phyloP scores from a whole-genome alignment of 2,888 invertebrate species.

The Chloroclystis v-ata region DNA sequence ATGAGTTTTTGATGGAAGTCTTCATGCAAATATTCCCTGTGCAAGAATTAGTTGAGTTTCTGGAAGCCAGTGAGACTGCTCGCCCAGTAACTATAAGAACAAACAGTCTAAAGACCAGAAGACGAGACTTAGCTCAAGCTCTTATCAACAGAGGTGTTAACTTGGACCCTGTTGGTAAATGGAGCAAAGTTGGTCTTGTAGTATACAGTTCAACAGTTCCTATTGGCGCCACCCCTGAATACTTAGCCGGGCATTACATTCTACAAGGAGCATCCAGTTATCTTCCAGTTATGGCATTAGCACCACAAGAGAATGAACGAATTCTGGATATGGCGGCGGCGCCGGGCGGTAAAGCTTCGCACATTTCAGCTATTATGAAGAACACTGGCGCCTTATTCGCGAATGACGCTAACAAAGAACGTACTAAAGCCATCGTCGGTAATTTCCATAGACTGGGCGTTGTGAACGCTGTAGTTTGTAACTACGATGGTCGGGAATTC shows the following conservation, averaged over 20 bases:
- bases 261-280: conserved; percentile 98
- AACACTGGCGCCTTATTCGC: conserved; percentile 97
- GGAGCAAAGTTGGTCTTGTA: conserved; percentile 98
- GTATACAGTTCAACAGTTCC: conserved; percentile 98
- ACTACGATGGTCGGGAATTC: conserved; percentile 93
- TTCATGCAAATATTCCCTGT: conserved; percentile 93
- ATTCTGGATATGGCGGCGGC: conserved; percentile 98
- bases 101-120: conserved; percentile 94
- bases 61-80: conserved; percentile 97
- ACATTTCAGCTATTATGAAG: conserved; percentile 98
- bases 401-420: conserved; percentile 94
- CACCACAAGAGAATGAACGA: conserved; percentile 96
- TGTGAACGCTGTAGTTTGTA: conserved; percentile 93
- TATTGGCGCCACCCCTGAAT: conserved; percentile 98
- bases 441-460: conserved; percentile 98
- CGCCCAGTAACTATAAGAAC: conserved; percentile 97
- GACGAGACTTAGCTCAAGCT: conserved; percentile 95
- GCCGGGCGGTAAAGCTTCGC: conserved; percentile 98
- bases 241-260: conserved; percentile 98
- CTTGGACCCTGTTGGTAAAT: conserved; percentile 97
- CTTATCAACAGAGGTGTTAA: conserved; percentile 98
- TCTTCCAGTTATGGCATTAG: conserved; percentile 97
- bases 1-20: conserved; percentile 95
- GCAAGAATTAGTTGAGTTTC: conserved; percentile 91
- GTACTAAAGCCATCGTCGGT: conserved; percentile 94